phyloP scores from a whole-genome alignment of 1,140 invertebrate genomes.

The Hyles euphorbiae region DNA sequence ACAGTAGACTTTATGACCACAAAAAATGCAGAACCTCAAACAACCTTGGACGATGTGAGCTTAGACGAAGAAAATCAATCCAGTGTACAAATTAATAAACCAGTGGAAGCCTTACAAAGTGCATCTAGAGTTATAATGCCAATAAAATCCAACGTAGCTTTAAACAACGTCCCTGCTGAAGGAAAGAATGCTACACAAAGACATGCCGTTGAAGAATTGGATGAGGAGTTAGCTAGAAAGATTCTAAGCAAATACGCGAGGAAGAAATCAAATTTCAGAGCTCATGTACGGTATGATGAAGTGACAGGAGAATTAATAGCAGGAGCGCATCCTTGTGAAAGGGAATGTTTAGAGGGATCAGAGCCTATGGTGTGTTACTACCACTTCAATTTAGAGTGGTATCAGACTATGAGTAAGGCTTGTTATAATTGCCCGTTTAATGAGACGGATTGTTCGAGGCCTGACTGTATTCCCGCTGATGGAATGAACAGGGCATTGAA shows the following conservation, averaged over 20 bases:
- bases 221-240: conserved; percentile 16
- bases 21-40: conserved; percentile 18
- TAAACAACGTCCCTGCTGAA: conserved; percentile 29
- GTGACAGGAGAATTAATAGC: conserved; percentile 56
- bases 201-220: conserved; percentile 22
- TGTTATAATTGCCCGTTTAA: conserved; percentile 90
- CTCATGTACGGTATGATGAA: conserved; percentile 58
- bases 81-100: conserved; percentile 30
- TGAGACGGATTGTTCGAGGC: conserved; percentile 83
- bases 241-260: conserved; percentile 17
- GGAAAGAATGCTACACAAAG: conserved; percentile 24
- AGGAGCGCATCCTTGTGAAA: conserved; percentile 68
- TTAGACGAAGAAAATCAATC: conserved; percentile 19
- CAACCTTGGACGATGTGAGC: conserved; percentile 15
- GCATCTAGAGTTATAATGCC: conserved; percentile 55
- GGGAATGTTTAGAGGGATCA: conserved; percentile 68
- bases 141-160: conserved; percentile 14
- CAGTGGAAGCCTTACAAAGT: conserved; percentile 31
- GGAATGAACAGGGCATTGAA: conserved; percentile 84
- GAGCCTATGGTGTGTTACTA: conserved; percentile 82
- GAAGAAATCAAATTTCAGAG: conserved; percentile 39
- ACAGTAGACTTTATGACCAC: conserved; percentile 10
- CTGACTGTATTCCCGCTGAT: conserved; percentile 89
- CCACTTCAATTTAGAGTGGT: conserved; percentile 84
- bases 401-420: conserved; percentile 90